Percentiles rank a stretch among this genome's conserved stretches.
phyloP scores from a whole-genome alignment of 2,113 vertebrate species.

The Percopsis transmontana region DNA sequence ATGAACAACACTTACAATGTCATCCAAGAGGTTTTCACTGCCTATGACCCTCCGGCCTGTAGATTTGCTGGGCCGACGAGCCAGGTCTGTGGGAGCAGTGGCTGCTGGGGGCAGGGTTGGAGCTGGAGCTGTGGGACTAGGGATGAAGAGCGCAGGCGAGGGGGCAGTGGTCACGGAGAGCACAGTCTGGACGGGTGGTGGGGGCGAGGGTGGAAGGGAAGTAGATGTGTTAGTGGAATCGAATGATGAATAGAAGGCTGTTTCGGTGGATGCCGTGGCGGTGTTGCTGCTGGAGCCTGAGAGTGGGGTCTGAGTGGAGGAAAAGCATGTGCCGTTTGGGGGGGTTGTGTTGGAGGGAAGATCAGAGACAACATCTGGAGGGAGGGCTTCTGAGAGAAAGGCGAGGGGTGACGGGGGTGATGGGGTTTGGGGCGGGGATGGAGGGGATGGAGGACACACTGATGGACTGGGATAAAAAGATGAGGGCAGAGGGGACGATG shows the following conservation, averaged over 20 bases:
- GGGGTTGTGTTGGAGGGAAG: conserved; percentile 62
- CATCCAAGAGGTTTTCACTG: conserved; percentile 86
- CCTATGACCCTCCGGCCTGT: conserved; percentile 82
- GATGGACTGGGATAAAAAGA: conserved; percentile 53
- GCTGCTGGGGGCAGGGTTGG: conserved; percentile 33
- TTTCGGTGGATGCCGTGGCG: conserved; percentile 63
- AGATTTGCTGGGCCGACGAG: conserved; percentile 74
- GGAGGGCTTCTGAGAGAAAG: conserved; percentile 45
- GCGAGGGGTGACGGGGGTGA: conserved; percentile 42
- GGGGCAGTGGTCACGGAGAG: conserved; percentile 21
- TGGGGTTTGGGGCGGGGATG: conserved; percentile 19
- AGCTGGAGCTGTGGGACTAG: conserved; percentile 21
- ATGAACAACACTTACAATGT: conserved; percentile 81
- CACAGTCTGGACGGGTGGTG: conserved; percentile 20
- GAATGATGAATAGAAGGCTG: conserved; percentile 56
- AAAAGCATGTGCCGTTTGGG: conserved; percentile 32
- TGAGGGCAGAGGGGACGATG: conserved; percentile 69
- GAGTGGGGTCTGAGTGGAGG: conserved; percentile 43
- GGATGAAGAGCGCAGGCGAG: conserved; percentile 2
- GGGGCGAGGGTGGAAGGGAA: conserved; percentile 9
- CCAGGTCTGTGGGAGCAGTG: conserved; percentile 38
- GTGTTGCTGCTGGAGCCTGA: conserved; percentile 45
- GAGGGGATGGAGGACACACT: conserved; percentile 46
- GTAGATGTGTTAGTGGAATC: conserved; percentile 38
- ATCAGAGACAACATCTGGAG: conserved; percentile 44